Percentiles rank a stretch among this genome's conserved stretches.
Conservation (phyloP, 2,888 invertebrate genomes). For the Malthinus flaveolus region DNA sequence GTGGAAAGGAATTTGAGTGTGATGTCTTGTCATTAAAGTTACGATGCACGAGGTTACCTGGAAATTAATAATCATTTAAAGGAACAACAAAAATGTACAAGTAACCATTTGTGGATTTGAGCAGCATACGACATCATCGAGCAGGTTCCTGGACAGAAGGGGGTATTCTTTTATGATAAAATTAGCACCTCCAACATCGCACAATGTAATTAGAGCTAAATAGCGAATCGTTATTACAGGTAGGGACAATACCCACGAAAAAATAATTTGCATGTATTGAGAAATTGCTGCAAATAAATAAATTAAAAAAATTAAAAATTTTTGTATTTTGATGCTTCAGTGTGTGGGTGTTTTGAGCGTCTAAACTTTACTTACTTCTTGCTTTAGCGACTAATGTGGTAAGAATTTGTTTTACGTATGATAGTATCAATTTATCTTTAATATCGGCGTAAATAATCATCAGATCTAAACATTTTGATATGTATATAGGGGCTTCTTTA, state of each 20-base stretch:
- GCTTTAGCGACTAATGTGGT: not conserved
- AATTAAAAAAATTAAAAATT: too few relatives aligned
- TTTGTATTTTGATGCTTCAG: too few relatives aligned
- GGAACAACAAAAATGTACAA: too few relatives aligned
- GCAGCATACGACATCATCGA: not conserved
- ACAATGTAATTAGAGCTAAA: constrained; percentile 40
- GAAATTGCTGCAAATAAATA: too few relatives aligned
- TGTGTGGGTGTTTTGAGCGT: too few relatives aligned
- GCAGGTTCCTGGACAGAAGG: constrained; percentile 48
- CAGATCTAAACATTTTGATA: constrained; percentile 8
- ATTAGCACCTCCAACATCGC: constrained; percentile 47
- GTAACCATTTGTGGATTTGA: not conserved
- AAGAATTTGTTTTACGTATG: not conserved
- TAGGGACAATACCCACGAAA: constrained; percentile 13
- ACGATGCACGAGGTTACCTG: constrained; percentile 60
- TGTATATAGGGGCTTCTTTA: not conserved
- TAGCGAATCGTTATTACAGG: constrained; percentile 37
- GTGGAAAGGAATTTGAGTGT: constrained; percentile 25
- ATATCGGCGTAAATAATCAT: constrained; percentile 4
- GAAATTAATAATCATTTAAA: constrained; percentile 28
- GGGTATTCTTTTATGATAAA: constrained; percentile 48
- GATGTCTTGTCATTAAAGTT: constrained; percentile 57
- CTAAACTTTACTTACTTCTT: too few relatives aligned
- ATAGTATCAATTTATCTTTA: not conserved
- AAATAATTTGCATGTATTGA: constrained; percentile 2